Base-by-base conservation (phyloP, 2,888 invertebrate genomes). In the Dioctria rufipes region DNA sequence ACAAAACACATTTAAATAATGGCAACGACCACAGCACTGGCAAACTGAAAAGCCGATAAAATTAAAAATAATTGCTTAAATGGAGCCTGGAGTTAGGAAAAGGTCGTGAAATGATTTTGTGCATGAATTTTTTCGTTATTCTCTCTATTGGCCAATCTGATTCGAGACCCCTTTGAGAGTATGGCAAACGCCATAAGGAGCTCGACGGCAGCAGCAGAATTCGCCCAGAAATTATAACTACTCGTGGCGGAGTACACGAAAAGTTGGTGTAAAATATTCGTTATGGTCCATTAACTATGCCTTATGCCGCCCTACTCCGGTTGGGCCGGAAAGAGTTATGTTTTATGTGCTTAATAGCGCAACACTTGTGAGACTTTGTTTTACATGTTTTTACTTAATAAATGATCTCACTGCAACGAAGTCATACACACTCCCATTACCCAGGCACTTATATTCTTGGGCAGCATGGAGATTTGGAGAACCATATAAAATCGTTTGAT, bases 261-360 rank as follows among this genome's bases (percentile, higher is more conserved):
- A 60, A 77, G 61, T 63, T 63, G 63, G 77, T 77, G 77, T 77
- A 77, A 77, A 77, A 77, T 77, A 77, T 49, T 77, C 77, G 77
- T 63, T 39, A 77, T 51, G 77, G 77, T 49, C 77, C 77, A 77
- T 77, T 77, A 77, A 77, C 77, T 77, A 25, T 25, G 77, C 77
- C 61, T 77, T 77, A 77, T 77, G 77, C 77, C 63, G 43, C 77
- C 46, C 61, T 51, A n/a, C 49, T 25, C 46, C 6, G 63, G 63
- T 5, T 63, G 63, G 77, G 43, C 51, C 51, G 61, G 77, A 46
- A 40, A 77, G 77, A 63, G 63, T 63, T 77, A 77, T 77, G 77
- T 42, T 77, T 75, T 77, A 77, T 77, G 63, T 77, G 63, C 43
- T 63, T 63, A 63, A 77, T 77, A 77, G 63, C 51, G 39, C 77